A percentile compares a stretch with the other conserved stretches of the same genome.
phyloP scores from a whole-genome alignment of 2,888 invertebrate species.

The Monopis laevigella region DNA sequence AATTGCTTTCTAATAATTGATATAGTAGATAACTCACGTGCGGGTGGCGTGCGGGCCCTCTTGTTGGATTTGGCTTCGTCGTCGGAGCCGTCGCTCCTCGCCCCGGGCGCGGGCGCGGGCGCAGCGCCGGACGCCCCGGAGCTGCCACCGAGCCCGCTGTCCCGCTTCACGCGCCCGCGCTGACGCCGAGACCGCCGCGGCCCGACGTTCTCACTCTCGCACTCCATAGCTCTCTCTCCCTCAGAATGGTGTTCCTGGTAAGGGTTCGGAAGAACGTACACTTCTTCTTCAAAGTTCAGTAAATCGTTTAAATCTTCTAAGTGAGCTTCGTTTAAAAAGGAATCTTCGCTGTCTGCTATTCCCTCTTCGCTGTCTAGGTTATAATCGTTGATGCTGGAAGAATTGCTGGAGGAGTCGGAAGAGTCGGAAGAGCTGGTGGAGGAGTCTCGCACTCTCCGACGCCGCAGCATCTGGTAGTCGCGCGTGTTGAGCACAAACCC shows the following conservation, averaged over 20 bases:
- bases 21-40: too few species aligned
- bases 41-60: too few species aligned
- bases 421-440: slow-evolving; percentile 27
- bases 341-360: not conserved
- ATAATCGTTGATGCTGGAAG: slow-evolving; percentile 19
- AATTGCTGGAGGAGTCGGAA: not conserved
- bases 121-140: slow-evolving; percentile 16
- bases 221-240: slow-evolving; percentile 16
- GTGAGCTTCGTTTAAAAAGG: not conserved
- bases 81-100: slow-evolving; percentile 7
- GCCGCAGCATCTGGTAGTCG: slow-evolving; percentile 48
- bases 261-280: slow-evolving; percentile 12
- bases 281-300: too few species aligned
- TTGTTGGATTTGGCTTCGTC: too few species aligned
- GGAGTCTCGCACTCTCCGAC: too few species aligned
- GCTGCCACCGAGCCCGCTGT: too few species aligned
- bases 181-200: not conserved
- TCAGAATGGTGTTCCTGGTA: slow-evolving; percentile 23
- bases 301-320: not conserved
- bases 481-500: slow-evolving; percentile 56
- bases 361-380: not conserved
- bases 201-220: not conserved
- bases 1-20: too few species aligned
- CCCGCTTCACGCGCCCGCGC: not conserved
- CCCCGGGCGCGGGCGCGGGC: slow-evolving; percentile 11